A percentile compares a stretch with the other conserved stretches of the same genome.
These are phyloP conservation scores for Drosophila repleta DNA, from an alignment of 1,140 invertebrate species.

Conservation along the genomic window DNA sequence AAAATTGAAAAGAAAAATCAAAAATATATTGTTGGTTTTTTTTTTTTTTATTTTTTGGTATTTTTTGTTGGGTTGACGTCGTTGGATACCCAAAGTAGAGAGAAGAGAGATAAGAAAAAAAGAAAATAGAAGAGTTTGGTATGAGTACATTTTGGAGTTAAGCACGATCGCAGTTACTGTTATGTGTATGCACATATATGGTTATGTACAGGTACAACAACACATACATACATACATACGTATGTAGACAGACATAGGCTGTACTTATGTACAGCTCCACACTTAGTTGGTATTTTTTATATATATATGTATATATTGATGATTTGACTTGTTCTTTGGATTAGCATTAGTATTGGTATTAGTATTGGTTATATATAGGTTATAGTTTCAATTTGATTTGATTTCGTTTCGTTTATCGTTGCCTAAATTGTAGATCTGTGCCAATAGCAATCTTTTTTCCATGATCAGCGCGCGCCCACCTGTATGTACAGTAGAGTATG, in stretches of 20 bases:
- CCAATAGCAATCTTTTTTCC: slow-evolving; percentile 74
- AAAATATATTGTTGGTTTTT: background rate
- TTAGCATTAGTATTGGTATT: background rate
- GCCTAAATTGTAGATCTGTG: slow-evolving; percentile 65
- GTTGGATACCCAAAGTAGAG: slow-evolving; percentile 55
- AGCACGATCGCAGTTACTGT: slow-evolving; percentile 52
- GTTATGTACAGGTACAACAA: background rate
- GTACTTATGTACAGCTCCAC: slow-evolving; percentile 24
- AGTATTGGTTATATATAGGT: background rate
- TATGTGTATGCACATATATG: slow-evolving; percentile 15
- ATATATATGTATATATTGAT: slow-evolving; percentile 2
- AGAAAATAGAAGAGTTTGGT: slow-evolving; percentile 76
- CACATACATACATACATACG: slow-evolving; percentile 8
- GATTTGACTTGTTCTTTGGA: background rate
- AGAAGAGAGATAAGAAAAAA: slow-evolving; percentile 77
- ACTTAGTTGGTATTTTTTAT: slow-evolving; percentile 16
- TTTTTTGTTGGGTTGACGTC: background rate
- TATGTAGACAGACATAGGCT: slow-evolving; percentile 34
- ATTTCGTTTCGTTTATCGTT: slow-evolving; percentile 15
- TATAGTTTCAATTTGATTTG: slow-evolving; percentile 10
- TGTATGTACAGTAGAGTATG: slow-evolving; percentile 63
- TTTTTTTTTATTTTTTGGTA: too few species aligned
- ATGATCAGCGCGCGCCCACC: slow-evolving; percentile 62
- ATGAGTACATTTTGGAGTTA: slow-evolving; percentile 71
- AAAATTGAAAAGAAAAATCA: slow-evolving; percentile 12